Evolutionary conservation across 2,797 vertebrate genomes (phyloP).

Genomic region (Hemitrygon akajei): DNA sequence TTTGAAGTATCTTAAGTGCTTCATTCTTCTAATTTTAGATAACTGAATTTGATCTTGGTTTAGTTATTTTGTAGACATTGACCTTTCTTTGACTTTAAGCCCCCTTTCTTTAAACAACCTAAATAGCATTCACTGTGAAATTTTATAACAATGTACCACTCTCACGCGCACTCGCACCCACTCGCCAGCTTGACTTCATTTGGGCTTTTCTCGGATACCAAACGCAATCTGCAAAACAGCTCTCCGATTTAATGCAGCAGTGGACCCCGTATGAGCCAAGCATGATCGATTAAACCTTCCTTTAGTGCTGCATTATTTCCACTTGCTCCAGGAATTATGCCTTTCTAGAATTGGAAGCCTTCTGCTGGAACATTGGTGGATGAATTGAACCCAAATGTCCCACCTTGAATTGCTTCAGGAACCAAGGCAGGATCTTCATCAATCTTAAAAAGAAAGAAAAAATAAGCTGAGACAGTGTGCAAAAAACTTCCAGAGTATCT

Average conservation of each 20-base stretch:
- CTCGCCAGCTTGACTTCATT: constrained; percentile 98
- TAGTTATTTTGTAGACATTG: constrained; percentile 69
- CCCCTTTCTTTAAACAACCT: constrained; percentile 84
- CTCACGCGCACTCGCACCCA: constrained; percentile 98
- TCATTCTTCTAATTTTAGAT: constrained; percentile 68
- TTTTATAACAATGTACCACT: constrained; percentile 97
- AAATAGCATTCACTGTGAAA: constrained; percentile 88
- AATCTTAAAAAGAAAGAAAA: constrained; percentile 61
- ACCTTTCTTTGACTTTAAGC: constrained; percentile 79
- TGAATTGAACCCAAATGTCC: constrained; percentile 97
- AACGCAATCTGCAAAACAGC: constrained; percentile 98
- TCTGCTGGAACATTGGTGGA: constrained; percentile 97
- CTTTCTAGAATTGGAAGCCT: constrained; percentile 97
- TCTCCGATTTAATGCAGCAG: constrained; percentile 99
- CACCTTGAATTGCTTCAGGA: constrained; percentile 92
- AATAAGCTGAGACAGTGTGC: constrained; percentile 31
- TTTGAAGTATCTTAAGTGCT: constrained; percentile 77
- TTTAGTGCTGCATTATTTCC: constrained; percentile 98
- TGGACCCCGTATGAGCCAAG: constrained; percentile 98
- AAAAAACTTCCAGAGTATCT: background rate
- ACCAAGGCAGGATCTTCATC: constrained; percentile 96
- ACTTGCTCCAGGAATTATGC: constrained; percentile 77
- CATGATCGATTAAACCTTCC: constrained; percentile 98
- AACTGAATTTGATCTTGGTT: constrained; percentile 58
- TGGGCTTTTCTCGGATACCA: constrained; percentile 92